These are phyloP conservation scores for Crotalus viridis DNA, from an alignment of 2,113 vertebrate genomes.

Conservation along the genomic window DNA sequence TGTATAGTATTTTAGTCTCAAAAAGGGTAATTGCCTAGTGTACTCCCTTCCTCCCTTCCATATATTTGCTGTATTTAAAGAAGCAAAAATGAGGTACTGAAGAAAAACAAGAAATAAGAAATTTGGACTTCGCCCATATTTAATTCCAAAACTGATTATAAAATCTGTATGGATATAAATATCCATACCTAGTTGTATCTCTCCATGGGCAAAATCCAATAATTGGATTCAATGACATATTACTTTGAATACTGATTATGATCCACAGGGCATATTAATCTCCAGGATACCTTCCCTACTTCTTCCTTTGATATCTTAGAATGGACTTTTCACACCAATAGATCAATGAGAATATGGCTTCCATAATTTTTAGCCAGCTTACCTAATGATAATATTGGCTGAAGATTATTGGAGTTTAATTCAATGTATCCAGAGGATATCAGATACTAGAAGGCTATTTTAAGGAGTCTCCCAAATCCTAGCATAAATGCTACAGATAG, in stretches of 20 bases:
- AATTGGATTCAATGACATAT: background rate
- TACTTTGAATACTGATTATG: background rate
- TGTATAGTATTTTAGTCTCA: background rate
- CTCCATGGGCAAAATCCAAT: background rate
- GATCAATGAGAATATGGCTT: background rate
- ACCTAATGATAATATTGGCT: background rate
- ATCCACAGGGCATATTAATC: background rate
- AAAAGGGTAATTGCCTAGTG: background rate
- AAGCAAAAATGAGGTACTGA: background rate
- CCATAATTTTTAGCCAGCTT: background rate
- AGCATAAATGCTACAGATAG: accelerated
- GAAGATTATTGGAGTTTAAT: background rate
- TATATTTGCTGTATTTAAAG: background rate
- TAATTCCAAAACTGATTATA: background rate
- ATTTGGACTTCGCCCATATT: background rate
- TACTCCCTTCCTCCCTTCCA: background rate
- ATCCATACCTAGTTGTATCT: background rate
- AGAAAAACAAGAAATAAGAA: background rate
- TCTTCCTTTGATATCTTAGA: background rate
- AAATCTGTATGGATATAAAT: background rate
- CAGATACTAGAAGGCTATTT: background rate
- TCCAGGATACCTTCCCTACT: background rate
- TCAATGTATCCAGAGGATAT: background rate
- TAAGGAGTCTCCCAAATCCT: background rate
- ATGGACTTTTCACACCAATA: background rate